A percentile compares a stretch with the other conserved stretches of the same genome.
These are phyloP conservation scores for Holcopasites calliopsidis DNA, from an alignment of 1,140 invertebrate species.

Conservation along the genomic window DNA sequence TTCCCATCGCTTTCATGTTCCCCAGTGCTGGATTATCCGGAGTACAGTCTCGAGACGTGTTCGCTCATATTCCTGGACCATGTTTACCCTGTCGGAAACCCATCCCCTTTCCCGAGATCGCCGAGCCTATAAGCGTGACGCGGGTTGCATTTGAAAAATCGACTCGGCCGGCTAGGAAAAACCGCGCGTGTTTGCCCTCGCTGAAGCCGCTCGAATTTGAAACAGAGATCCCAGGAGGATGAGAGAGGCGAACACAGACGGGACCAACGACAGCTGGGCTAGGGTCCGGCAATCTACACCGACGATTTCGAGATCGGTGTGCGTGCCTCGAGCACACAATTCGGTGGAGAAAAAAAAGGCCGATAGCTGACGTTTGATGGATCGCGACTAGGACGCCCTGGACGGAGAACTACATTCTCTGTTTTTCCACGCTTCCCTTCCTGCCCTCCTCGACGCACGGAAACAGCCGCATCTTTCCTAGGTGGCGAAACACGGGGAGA, in stretches of 20 bases:
- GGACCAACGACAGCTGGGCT: conserved; percentile 67
- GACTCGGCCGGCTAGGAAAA: conserved; percentile 16
- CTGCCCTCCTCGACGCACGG: background rate
- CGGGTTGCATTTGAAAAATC: conserved; percentile 52
- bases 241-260: conserved; percentile 56
- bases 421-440: conserved; percentile 52
- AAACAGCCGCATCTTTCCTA: background rate
- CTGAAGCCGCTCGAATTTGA: conserved; percentile 68
- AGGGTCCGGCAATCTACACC: background rate
- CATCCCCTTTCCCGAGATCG: conserved; percentile 5
- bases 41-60: conserved; percentile 35
- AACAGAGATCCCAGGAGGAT: conserved; percentile 53
- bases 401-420: conserved; percentile 28
- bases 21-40: conserved; percentile 20
- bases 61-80: conserved; percentile 6
- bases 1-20: conserved; percentile 12
- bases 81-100: conserved; percentile 27
- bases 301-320: background rate
- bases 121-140: conserved; percentile 6
- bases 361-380: conserved; percentile 75
- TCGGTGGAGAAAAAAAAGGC: conserved; percentile 58
- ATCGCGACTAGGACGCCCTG: conserved; percentile 59
- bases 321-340: conserved; percentile 8
- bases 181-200: conserved; percentile 57
- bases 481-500: background rate